These are phyloP conservation scores for Hymenopus coronatus DNA, from an alignment of 2,888 invertebrate species.

Conservation along the genomic window DNA sequence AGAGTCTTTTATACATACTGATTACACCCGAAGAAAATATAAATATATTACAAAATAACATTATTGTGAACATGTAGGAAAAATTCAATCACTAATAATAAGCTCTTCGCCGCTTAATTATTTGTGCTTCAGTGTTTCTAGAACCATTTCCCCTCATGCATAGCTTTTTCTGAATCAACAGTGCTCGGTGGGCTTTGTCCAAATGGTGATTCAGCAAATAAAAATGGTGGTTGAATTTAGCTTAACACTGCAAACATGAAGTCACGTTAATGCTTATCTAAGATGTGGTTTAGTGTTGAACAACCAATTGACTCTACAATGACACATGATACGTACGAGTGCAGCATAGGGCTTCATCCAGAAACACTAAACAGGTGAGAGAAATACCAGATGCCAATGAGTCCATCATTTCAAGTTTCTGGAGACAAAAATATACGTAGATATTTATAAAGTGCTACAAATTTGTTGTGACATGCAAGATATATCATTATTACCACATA, in stretches of 20 bases:
- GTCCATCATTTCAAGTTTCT: background rate
- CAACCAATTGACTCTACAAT: background rate
- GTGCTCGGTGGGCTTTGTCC: conserved; percentile 29
- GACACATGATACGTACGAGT: background rate
- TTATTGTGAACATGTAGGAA: background rate
- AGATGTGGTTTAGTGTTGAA: background rate
- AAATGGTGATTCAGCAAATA: background rate
- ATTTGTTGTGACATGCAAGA: background rate
- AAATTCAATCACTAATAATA: background rate
- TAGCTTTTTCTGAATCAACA: background rate
- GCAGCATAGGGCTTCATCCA: background rate
- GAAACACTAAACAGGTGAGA: background rate
- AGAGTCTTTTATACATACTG: background rate
- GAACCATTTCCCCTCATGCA: background rate
- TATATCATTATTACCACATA: background rate
- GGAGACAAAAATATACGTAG: background rate
- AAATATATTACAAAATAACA: background rate
- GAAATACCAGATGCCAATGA: background rate
- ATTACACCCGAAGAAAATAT: background rate
- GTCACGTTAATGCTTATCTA: background rate
- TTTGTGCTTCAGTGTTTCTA: background rate
- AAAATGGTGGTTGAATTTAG: background rate
- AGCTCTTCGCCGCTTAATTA: background rate
- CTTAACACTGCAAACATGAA: conserved; percentile 5
- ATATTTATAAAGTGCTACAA: background rate